phyloP scores from a whole-genome alignment of 2,797 vertebrate genomes.

The Prionace glauca region DNA sequence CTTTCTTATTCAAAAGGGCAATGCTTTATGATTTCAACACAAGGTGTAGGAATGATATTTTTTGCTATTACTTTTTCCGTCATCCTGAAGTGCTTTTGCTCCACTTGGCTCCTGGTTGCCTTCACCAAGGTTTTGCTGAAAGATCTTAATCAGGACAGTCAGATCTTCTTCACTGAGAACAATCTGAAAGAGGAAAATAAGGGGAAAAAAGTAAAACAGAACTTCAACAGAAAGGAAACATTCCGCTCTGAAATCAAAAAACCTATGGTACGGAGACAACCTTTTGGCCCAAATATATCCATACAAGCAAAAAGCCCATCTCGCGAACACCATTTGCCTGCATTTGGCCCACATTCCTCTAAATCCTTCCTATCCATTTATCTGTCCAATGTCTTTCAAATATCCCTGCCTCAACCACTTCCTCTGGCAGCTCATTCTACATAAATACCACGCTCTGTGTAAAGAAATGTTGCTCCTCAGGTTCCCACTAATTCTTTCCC shows the following conservation, averaged over 20 bases:
- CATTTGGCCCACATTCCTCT: no score
- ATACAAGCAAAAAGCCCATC: no score
- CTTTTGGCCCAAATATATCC: no score
- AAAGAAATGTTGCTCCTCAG: no score
- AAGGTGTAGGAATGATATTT: neutral
- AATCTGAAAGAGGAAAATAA: constrained; percentile 58
- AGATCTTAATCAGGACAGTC: constrained; percentile 76
- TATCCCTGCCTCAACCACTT: no score
- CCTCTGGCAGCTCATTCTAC: no score
- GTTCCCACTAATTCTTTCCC: no score
- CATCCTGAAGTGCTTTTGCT: constrained; percentile 47
- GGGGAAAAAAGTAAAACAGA: neutral
- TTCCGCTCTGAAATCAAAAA: neutral
- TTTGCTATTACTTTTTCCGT: constrained; percentile 55
- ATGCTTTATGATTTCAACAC: neutral
- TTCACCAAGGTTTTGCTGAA: constrained; percentile 84
- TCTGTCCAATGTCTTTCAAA: no score
- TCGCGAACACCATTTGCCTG: no score
- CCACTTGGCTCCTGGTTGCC: constrained; percentile 50
- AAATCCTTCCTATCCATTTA: no score
- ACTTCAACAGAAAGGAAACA: neutral
- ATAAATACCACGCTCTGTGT: no score
- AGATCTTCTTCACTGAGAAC: constrained; percentile 80
- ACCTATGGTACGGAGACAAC: no score
- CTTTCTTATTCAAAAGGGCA: neutral